phyloP scores from a whole-genome alignment of 2,113 vertebrate species.

The Macrotis lagotis region DNA sequence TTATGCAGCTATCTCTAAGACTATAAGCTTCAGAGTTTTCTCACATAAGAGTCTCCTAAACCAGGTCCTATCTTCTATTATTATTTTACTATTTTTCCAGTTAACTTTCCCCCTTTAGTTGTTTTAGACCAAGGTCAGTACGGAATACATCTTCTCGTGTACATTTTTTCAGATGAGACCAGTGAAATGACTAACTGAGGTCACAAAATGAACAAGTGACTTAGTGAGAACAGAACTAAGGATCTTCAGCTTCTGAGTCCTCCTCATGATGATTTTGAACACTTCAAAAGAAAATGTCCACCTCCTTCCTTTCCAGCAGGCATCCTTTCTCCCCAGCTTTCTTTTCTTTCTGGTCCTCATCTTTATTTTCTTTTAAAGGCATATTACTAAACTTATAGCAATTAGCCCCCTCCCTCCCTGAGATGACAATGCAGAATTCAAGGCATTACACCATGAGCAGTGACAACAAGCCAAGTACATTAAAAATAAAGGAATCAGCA shows the following conservation, averaged over 20 bases:
- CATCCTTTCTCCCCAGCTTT: not conserved
- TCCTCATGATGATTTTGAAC: not conserved
- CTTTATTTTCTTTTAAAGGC: constrained; percentile 2
- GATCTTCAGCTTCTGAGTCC: not conserved
- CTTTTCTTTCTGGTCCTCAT: constrained; percentile 15
- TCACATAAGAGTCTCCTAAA: not conserved
- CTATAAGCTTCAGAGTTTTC: not conserved
- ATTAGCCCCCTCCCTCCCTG: not conserved
- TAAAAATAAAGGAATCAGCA: constrained; percentile 36
- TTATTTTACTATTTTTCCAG: not conserved
- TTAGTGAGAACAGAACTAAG: not conserved
- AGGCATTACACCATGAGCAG: not conserved
- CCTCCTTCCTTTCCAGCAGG: not conserved
- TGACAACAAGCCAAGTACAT: not conserved
- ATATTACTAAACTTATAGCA: not conserved
- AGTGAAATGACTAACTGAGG: not conserved
- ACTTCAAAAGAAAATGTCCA: not conserved
- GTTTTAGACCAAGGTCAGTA: not conserved
- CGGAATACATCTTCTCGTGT: not conserved
- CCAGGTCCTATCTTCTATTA: not conserved
- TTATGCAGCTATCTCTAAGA: not conserved
- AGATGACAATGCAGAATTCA: constrained; percentile 23
- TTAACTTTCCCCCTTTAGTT: not conserved
- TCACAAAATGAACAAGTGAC: not conserved
- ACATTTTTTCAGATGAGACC: not conserved